Conservation (phyloP, 1,140 invertebrate species). For the Lysiphlebus fabarum region DNA sequence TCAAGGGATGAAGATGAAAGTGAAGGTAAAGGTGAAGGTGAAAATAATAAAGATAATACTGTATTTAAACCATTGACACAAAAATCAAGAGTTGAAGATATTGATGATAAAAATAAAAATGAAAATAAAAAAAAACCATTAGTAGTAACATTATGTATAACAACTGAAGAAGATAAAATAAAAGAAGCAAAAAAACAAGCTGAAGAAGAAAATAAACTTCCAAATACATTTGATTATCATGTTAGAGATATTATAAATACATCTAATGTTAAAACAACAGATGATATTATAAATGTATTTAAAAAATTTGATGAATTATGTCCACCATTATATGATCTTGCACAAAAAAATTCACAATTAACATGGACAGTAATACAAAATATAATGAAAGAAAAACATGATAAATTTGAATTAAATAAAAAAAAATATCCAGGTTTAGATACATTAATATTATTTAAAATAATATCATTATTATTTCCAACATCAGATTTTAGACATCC, state of each 20-base stretch:
- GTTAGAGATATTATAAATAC: background rate
- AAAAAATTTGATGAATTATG: conserved; percentile 62
- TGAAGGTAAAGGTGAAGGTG: too few relatives aligned
- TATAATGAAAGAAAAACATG: conserved; percentile 73
- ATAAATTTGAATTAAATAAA: conserved; percentile 61
- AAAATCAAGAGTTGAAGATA: too few relatives aligned
- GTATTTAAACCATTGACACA: too few relatives aligned
- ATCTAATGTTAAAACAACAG: background rate
- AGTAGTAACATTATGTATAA: too few relatives aligned
- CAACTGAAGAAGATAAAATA: too few relatives aligned
- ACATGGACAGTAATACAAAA: conserved; percentile 65
- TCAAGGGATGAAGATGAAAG: too few relatives aligned
- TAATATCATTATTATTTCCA: conserved; percentile 74
- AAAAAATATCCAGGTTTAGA: conserved; percentile 69
- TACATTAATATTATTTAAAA: conserved; percentile 75
- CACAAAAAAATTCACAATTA: conserved; percentile 66
- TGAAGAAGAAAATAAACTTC: conserved; percentile 29
- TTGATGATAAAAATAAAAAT: too few relatives aligned
- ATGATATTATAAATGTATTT: conserved; percentile 58
- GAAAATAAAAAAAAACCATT: too few relatives aligned
- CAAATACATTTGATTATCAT: conserved; percentile 13
- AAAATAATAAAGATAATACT: too few relatives aligned
- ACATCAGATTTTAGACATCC: conserved; percentile 86
- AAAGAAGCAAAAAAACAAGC: background rate
- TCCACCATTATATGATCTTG: conserved; percentile 71